Evolutionary conservation across 2,113 vertebrate genomes (phyloP).

Genomic region (Oncorhynchus kisutch): DNA sequence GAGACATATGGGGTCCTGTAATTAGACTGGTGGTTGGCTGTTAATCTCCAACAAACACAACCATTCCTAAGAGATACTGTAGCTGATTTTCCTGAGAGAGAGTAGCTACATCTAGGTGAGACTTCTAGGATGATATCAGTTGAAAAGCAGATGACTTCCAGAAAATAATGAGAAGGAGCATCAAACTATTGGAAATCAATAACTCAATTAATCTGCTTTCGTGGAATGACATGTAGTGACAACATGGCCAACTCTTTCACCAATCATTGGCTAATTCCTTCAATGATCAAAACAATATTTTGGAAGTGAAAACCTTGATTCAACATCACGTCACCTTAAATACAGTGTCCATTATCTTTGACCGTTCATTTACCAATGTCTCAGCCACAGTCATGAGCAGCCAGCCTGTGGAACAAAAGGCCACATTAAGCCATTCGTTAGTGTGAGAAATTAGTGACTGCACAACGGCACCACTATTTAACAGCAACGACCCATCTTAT

Average conservation of each 20-base stretch:
- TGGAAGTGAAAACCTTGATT: background rate
- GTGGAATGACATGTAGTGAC: too few relatives aligned
- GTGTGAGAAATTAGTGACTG: slow-evolving; percentile 55
- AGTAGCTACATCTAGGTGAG: too few relatives aligned
- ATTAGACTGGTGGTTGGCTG: slow-evolving; percentile 49
- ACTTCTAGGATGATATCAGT: too few relatives aligned
- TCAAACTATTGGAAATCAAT: too few relatives aligned
- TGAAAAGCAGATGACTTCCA: too few relatives aligned
- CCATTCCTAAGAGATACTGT: background rate
- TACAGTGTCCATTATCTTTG: slow-evolving; percentile 18
- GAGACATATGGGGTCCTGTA: slow-evolving; percentile 48
- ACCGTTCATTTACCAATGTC: background rate
- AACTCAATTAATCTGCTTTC: too few relatives aligned
- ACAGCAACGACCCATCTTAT: slow-evolving; percentile 57
- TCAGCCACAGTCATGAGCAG: background rate
- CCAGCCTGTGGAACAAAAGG: background rate
- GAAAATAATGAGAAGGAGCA: too few relatives aligned
- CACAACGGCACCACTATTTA: slow-evolving; percentile 46
- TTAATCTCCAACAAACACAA: slow-evolving; percentile 36
- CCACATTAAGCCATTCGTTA: slow-evolving; percentile 56
- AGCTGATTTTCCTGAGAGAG: background rate
- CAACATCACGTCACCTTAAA: background rate
- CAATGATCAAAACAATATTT: background rate
- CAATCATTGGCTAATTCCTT: too few relatives aligned
- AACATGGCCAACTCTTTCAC: too few relatives aligned